Evolutionary conservation across 2,797 vertebrate genomes (phyloP).

Genomic region (Coluber constrictor): DNA sequence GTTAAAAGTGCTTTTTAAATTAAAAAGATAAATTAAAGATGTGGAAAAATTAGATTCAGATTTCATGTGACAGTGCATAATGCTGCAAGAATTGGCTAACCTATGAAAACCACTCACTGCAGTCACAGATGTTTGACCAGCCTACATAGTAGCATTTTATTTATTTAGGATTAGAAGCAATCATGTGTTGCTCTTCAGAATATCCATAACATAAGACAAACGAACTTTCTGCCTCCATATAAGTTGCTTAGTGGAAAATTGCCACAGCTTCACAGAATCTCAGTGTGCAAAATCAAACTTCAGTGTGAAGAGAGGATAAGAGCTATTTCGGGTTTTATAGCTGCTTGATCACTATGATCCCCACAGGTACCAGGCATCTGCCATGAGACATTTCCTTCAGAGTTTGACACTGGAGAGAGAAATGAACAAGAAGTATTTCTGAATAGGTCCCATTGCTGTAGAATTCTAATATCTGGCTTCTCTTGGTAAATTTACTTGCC

Average conservation of each 20-base stretch:
- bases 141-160: not conserved
- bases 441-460: not conserved
- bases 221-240: not conserved
- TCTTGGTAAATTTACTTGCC: not conserved
- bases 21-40: not conserved
- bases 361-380: not conserved
- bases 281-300: not conserved
- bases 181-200: not conserved
- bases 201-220: not conserved
- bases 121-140: not conserved
- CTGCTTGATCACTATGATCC: not conserved
- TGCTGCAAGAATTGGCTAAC: not conserved
- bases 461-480: not conserved
- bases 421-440: not conserved
- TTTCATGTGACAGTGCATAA: not conserved
- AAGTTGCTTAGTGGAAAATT: not conserved
- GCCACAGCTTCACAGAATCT: not conserved
- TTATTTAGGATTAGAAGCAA: not conserved
- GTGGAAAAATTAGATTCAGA: not conserved
- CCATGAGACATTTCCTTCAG: not conserved
- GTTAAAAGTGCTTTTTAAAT: not conserved
- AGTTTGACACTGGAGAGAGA: not conserved
- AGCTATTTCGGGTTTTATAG: not conserved
- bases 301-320: not conserved
- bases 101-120: not conserved